These are phyloP conservation scores for Styela clava DNA, from an alignment of 23 tunicate species.

Conservation along the genomic window DNA sequence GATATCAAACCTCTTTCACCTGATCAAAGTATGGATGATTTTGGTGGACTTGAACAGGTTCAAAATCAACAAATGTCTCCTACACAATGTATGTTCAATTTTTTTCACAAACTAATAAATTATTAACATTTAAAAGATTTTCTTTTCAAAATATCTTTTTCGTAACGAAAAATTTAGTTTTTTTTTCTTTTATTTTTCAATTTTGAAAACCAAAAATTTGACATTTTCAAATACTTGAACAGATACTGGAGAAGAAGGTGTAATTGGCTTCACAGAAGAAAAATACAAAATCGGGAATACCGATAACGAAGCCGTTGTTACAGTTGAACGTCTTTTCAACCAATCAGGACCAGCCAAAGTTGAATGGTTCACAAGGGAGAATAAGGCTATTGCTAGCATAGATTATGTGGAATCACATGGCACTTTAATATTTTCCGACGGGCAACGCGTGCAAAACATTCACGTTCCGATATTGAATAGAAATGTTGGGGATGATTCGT, in stretches of 20 bases:
- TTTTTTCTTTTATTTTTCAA: not conserved
- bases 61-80: not conserved
- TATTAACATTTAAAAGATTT: no score
- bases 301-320: conserved; percentile 42
- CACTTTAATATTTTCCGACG: conserved; percentile 35
- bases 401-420: conserved; percentile 71
- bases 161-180: not conserved
- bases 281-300: not conserved
- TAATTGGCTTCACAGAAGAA: conserved; percentile 52
- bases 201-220: not conserved
- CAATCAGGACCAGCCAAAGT: conserved; percentile 50
- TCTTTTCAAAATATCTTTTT: not conserved
- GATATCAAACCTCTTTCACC: not conserved
- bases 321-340: conserved; percentile 44
- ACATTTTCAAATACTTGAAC: not conserved
- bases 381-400: conserved; percentile 66
- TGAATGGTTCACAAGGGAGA: conserved; percentile 78
- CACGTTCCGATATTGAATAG: conserved; percentile 24
- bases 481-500: not conserved
- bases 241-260: conserved; percentile 38
- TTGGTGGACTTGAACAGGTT: not conserved
- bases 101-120: no score
- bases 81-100: not conserved
- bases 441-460: conserved; percentile 41
- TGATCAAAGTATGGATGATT: not conserved